These are phyloP conservation scores for Hippocampus mohnikei DNA, from an alignment of 2,113 vertebrate genomes.

Conservation along the genomic window DNA sequence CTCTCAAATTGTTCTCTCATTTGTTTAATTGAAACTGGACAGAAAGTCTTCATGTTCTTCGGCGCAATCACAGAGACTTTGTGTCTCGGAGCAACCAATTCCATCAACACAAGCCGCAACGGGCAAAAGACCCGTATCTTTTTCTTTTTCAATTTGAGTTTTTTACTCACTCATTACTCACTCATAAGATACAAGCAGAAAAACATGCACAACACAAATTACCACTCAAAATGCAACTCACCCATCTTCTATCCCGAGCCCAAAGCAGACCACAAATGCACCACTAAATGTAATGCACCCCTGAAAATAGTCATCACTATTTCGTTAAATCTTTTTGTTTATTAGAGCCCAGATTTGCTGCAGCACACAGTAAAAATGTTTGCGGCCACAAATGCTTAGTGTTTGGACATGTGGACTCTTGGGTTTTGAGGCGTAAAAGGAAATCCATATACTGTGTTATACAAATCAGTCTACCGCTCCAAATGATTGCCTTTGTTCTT, in stretches of 20 bases:
- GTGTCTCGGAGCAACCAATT: slow-evolving; percentile 35
- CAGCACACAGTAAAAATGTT: not conserved
- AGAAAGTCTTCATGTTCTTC: slow-evolving; percentile 41
- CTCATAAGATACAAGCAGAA: not conserved
- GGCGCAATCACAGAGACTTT: slow-evolving; percentile 15
- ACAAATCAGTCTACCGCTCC: not conserved
- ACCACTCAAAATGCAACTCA: too few relatives aligned
- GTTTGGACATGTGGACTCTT: not conserved
- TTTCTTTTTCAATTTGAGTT: not conserved
- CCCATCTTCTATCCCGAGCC: too few relatives aligned
- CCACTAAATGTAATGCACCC: too few relatives aligned
- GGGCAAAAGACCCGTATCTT: not conserved
- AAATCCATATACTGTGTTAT: not conserved
- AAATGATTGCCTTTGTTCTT: too few relatives aligned
- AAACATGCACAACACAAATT: not conserved
- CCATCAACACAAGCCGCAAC: not conserved
- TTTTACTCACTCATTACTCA: not conserved
- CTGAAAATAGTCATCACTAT: too few relatives aligned
- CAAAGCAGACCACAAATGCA: too few relatives aligned
- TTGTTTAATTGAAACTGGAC: slow-evolving; percentile 8
- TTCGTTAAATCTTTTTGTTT: too few relatives aligned
- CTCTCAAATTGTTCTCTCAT: slow-evolving; percentile 5
- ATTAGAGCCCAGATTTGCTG: too few relatives aligned
- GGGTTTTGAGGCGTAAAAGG: not conserved
- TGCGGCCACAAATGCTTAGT: not conserved